Evolutionary conservation across 2,888 invertebrate species (phyloP), one percentile per base, ranked within the genome.

Genomic region (Sipha maydis): DNA sequence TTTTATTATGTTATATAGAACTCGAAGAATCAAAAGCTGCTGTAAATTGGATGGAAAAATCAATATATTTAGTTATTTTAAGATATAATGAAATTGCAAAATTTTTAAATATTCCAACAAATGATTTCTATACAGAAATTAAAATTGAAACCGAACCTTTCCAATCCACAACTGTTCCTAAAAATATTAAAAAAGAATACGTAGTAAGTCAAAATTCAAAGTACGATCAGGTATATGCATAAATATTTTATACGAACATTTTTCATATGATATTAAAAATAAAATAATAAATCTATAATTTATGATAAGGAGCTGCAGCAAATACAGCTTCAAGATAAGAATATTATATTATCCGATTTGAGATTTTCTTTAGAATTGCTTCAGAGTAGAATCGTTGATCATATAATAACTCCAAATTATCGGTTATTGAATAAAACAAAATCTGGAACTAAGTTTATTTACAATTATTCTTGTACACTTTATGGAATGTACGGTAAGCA

Each of bases 401-500:
- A 69, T 7, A 78, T 78, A 0, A 85, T 85, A 5, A 7, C 2
- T n/a, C 85, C 85, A 5, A 54, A 31, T n/a, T 85, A 85, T 21
- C 48, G 85, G 25, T 19, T 85, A 2, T n/a, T 85, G 9, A 19
- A 0, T 4, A 79, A 31, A n/a, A 54, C 11, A 1, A 48, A 31
- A 34, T 69, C 69, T 7, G 69, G 34, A 14, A 38, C n/a, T 69
- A n/a, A 71, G n/a, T 77, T 71, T 17, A 11, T 78, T 54, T 85
- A 78, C 71, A 48, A 38, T 9, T 85, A 85, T 54, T 85, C 85
- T 3, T 85, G 85, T 71, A 19, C 85, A 25, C 78, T 85, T 54
- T 85, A 71, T n/a, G 85, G 85, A 54, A 78, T 85, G 85, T 85
- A 85, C 38, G 85, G 85, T 85, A 4, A 67, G 61, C 67, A 28